phyloP scores from a whole-genome alignment of 1,140 invertebrate genomes.

The Zaprionus gabonicus region DNA sequence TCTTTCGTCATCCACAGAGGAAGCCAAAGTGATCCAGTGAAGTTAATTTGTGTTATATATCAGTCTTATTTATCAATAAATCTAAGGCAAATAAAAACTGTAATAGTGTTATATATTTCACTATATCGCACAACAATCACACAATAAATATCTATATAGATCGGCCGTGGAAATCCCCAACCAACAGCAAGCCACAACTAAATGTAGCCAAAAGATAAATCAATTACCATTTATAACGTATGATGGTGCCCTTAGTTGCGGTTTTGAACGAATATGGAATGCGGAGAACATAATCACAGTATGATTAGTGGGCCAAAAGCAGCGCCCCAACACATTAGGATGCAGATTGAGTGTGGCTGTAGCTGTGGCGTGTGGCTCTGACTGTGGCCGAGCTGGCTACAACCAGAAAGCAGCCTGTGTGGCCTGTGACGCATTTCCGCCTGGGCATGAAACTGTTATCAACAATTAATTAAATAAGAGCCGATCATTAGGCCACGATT shows the following conservation, averaged over 20 bases:
- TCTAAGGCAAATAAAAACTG: too few species aligned
- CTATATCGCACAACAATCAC: too few species aligned
- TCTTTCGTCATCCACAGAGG: too few species aligned
- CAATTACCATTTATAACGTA: slow-evolving; percentile 8
- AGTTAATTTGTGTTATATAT: too few species aligned
- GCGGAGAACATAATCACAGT: slow-evolving; percentile 16
- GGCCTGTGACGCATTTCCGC: slow-evolving; percentile 46
- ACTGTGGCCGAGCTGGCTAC: not conserved
- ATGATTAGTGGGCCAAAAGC: slow-evolving; percentile 27
- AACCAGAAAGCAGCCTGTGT: not conserved
- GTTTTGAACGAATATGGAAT: slow-evolving; percentile 2
- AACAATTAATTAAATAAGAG: slow-evolving; percentile 82
- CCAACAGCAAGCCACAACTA: not conserved
- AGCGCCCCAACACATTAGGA: not conserved
- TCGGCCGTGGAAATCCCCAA: too few species aligned
- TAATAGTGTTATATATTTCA: too few species aligned
- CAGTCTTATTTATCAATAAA: too few species aligned
- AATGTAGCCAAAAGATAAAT: not conserved
- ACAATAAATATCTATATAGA: too few species aligned
- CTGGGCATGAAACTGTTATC: slow-evolving; percentile 66
- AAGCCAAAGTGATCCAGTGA: too few species aligned
- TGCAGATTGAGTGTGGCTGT: slow-evolving; percentile 25
- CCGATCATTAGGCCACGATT: slow-evolving; percentile 79
- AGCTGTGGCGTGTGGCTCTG: not conserved
- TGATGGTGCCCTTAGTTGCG: slow-evolving; percentile 6